Evolutionary conservation across 2,113 vertebrate genomes (phyloP).

Genomic region (Conger conger): DNA sequence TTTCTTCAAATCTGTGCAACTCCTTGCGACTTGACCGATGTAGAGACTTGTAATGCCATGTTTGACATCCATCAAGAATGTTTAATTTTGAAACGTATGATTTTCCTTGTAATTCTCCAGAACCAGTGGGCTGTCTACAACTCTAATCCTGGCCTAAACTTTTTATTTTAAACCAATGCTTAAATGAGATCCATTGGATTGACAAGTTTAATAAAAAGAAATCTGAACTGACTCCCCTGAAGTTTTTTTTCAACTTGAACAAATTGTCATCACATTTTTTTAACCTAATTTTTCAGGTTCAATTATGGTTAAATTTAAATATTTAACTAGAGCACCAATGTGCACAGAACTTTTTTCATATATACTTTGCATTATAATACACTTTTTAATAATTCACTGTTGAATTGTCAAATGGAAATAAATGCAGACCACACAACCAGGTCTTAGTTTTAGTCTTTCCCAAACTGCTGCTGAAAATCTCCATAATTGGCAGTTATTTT

Average conservation of each 20-base stretch:
- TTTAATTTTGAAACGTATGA: not conserved
- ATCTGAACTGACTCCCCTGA: conserved; percentile 38
- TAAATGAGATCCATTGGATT: conserved; percentile 49
- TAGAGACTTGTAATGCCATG: not conserved
- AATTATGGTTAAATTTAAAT: not conserved
- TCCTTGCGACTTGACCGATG: conserved; percentile 9
- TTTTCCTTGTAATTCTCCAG: not conserved
- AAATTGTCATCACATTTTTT: not conserved
- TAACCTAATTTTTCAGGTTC: not conserved
- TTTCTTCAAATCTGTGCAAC: conserved; percentile 15
- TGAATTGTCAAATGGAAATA: too few species aligned
- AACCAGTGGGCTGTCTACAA: conserved; percentile 13
- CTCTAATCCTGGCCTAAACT: conserved; percentile 49
- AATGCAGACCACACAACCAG: too few species aligned
- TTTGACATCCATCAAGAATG: not conserved
- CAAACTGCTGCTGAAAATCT: too few species aligned
- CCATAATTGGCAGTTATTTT: too few species aligned
- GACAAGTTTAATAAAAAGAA: conserved; percentile 62
- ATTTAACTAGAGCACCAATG: not conserved
- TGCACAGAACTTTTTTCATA: too few species aligned
- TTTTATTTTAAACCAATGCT: conserved; percentile 47
- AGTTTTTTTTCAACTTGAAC: not conserved
- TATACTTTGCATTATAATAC: too few species aligned
- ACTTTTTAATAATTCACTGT: too few species aligned
- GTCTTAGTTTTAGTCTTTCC: too few species aligned